These are phyloP conservation scores for Theocolax elegans DNA, from an alignment of 1,140 invertebrate species.

Conservation along the genomic window DNA sequence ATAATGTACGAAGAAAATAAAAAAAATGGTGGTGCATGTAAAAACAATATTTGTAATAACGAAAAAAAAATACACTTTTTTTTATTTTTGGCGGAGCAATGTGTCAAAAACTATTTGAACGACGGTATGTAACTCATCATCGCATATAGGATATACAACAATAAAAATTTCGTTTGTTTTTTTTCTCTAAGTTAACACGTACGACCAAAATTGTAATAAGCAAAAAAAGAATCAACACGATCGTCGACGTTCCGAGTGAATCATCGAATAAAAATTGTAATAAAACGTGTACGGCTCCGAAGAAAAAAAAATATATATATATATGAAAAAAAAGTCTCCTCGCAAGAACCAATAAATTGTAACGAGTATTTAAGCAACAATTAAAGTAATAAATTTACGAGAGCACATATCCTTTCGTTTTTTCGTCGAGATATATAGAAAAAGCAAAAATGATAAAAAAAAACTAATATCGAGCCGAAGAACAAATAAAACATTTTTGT, in stretches of 20 bases:
- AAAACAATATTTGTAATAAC: constrained; percentile 58
- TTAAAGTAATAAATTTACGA: constrained; percentile 20
- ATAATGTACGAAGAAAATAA: background rate
- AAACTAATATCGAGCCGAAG: constrained; percentile 26
- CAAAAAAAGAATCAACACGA: background rate
- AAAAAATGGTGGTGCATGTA: background rate
- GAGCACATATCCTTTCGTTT: constrained; percentile 35
- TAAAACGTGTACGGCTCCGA: background rate
- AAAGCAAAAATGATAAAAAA: constrained; percentile 1
- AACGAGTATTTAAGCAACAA: too few relatives aligned
- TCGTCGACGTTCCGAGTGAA: background rate
- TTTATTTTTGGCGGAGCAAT: too few relatives aligned
- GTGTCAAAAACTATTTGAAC: too few relatives aligned
- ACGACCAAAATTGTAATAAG: too few relatives aligned
- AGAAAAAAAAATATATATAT: background rate
- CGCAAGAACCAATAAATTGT: background rate
- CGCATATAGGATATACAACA: too few relatives aligned
- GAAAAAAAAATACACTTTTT: too few relatives aligned
- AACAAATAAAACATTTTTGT: background rate
- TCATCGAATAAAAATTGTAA: background rate
- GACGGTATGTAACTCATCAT: too few relatives aligned
- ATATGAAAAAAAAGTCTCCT: constrained; percentile 3
- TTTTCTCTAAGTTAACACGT: too few relatives aligned
- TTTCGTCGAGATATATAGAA: too few relatives aligned
- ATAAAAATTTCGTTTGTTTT: too few relatives aligned